phyloP scores from a whole-genome alignment of 1,140 invertebrate genomes.

The Macrobrachium nipponense region DNA sequence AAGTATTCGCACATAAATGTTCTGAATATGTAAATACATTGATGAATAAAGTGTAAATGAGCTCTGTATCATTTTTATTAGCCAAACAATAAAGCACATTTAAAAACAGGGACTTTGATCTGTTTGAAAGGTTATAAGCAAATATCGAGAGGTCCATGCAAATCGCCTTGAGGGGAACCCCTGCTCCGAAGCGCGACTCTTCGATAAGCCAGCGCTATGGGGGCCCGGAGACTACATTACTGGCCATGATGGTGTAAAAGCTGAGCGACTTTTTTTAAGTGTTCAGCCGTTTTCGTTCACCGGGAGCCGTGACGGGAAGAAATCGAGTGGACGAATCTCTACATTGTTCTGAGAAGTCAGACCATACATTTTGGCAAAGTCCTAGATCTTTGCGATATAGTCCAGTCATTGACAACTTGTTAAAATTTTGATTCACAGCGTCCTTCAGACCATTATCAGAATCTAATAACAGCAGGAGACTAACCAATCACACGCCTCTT shows the following conservation, averaged over 20 bases:
- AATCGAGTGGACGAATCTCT: neutral
- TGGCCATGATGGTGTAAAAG: constrained; percentile 60
- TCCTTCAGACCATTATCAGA: constrained; percentile 59
- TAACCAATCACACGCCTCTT: constrained; percentile 55
- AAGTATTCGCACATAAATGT: too few relatives aligned
- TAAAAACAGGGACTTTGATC: too few relatives aligned
- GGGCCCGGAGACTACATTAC: constrained; percentile 56
- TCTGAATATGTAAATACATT: too few relatives aligned
- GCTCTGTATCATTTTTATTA: too few relatives aligned
- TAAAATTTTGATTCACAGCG: constrained; percentile 62
- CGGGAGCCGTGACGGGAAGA: neutral
- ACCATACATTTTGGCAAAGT: constrained; percentile 40
- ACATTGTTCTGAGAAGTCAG: constrained; percentile 18
- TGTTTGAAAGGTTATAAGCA: constrained; percentile 37
- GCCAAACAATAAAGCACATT: too few relatives aligned
- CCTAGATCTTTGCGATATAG: constrained; percentile 50
- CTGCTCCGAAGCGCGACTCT: constrained; percentile 23
- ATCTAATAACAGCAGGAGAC: constrained; percentile 51
- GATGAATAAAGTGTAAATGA: too few relatives aligned
- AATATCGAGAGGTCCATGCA: constrained; percentile 14
- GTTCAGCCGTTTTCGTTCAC: constrained; percentile 26
- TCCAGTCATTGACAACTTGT: constrained; percentile 63
- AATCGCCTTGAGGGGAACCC: constrained; percentile 18
- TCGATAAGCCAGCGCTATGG: constrained; percentile 35
- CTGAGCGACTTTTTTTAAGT: constrained; percentile 44